A percentile compares a stretch with the other conserved stretches of the same genome.
phyloP scores from a whole-genome alignment of 2,113 vertebrate species.

The Orcinus orca region DNA sequence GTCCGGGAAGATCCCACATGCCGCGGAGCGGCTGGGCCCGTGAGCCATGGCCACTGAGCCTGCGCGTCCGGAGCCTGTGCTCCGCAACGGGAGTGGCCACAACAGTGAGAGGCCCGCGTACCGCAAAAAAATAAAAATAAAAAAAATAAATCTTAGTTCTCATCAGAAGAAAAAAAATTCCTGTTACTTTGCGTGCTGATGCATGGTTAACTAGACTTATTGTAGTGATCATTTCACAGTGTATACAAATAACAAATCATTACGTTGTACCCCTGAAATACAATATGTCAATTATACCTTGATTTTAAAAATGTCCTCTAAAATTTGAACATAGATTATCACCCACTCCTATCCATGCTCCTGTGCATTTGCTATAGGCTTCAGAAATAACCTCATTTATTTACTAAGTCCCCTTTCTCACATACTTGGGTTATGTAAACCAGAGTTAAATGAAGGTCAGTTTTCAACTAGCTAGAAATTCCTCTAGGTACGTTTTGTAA shows the following conservation, averaged over 20 bases:
- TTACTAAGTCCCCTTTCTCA: conserved; percentile 14
- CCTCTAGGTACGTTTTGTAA: conserved; percentile 6
- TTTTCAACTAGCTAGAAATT: conserved; percentile 49
- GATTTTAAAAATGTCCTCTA: not conserved
- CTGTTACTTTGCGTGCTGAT: not conserved
- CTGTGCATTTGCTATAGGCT: not conserved
- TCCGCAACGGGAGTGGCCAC: no score
- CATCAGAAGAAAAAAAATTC: not conserved
- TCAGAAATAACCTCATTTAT: conserved; percentile 47
- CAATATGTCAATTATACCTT: not conserved
- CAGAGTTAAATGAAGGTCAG: conserved; percentile 12
- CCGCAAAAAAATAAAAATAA: no score
- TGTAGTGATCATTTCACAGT: not conserved
- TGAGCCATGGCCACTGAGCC: no score
- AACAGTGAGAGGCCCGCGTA: no score
- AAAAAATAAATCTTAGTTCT: not conserved
- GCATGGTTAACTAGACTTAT: not conserved
- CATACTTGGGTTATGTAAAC: conserved; percentile 33
- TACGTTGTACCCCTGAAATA: not conserved
- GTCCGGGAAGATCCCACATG: no score
- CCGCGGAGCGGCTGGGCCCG: no score
- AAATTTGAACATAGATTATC: not conserved
- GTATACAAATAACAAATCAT: not conserved
- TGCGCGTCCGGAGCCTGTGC: no score
- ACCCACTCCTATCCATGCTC: not conserved